Evolutionary conservation across 2,113 vertebrate genomes (phyloP), one percentile per base, ranked within the genome.

Genomic region (Triplophysa dalaica): DNA sequence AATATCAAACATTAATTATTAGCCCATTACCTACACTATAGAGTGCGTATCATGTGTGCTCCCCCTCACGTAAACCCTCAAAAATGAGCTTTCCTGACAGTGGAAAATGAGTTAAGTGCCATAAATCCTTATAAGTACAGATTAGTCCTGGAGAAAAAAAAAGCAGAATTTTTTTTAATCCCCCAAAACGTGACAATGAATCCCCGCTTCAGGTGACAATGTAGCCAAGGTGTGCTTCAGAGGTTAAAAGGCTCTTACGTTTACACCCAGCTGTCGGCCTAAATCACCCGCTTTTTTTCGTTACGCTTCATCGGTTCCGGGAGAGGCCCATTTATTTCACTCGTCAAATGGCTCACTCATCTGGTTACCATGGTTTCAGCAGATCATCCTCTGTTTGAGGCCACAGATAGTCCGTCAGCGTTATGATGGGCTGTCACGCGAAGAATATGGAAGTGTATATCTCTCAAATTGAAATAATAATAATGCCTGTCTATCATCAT

Each of bases 391-490:
- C 41, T 64, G 24, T 85, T 85, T 82, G 70, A 85, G 66, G 80
- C 80, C 83, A 80, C 60, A 70, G 80, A 79, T 85, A 82, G 83
- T 72, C 80, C 80, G 68, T 82, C 72, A 26, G 65, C 75, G 60
- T 80, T 76, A 82, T 84, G 83, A 85, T 85, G 83, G 72, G 70
- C 80, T 82, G 83, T 85, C 83, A 82, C 66, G 26, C 2, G 26
- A 26, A 79, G 77, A 85, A 82, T 85, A 78, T 77, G 80, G 72
- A 82, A 73, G 77, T 58, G 66, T 77, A 80, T 85, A 82, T 82
- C 72, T 82, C 77, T 82, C 77, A 85, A 78, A 85, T 82, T 85
- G 83, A 79, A 85, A 82, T 85, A 85, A 84, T 85, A 87, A 87
- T 84, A 80, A 87, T 63, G 67, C 56, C 68, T 82, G 84, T 84